These are phyloP conservation scores for Diorhabda carinulata DNA, from an alignment of 1,140 invertebrate species.

Conservation along the genomic window DNA sequence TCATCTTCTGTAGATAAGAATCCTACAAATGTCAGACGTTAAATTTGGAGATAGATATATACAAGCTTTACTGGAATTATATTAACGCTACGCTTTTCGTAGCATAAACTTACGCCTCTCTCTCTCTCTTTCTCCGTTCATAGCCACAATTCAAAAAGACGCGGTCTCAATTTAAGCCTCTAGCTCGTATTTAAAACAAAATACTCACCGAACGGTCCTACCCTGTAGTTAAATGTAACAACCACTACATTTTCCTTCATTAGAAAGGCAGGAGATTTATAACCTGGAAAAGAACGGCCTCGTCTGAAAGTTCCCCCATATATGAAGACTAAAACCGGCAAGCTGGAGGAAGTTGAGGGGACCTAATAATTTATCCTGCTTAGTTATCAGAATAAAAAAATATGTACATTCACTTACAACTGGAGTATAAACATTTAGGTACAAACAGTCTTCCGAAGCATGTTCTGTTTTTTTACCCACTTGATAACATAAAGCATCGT, in stretches of 20 bases:
- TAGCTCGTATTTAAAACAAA: too few species aligned
- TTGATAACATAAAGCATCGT: not conserved
- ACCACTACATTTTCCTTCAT: constrained; percentile 15
- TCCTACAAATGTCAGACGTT: not conserved
- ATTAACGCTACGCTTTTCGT: too few species aligned
- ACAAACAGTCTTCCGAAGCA: constrained; percentile 7
- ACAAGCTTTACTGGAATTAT: too few species aligned
- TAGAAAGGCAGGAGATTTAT: constrained; percentile 20
- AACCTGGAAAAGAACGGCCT: constrained; percentile 24
- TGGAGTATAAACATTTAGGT: constrained; percentile 13
- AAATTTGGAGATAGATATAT: too few species aligned
- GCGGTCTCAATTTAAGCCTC: too few species aligned
- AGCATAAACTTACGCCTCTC: too few species aligned
- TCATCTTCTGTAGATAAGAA: constrained; percentile 57
- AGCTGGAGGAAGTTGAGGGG: not conserved
- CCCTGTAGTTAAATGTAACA: constrained; percentile 12
- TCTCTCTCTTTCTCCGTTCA: too few species aligned
- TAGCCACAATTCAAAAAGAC: too few species aligned
- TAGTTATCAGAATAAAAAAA: not conserved
- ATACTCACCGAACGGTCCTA: constrained; percentile 49
- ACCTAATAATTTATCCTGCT: not conserved
- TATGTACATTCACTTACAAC: constrained; percentile 2
- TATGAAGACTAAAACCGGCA: constrained; percentile 24
- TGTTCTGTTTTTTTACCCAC: not conserved
- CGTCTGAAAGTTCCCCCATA: constrained; percentile 26